phyloP scores from a whole-genome alignment of 1,140 invertebrate genomes.

The Cheumatopsyche charites region DNA sequence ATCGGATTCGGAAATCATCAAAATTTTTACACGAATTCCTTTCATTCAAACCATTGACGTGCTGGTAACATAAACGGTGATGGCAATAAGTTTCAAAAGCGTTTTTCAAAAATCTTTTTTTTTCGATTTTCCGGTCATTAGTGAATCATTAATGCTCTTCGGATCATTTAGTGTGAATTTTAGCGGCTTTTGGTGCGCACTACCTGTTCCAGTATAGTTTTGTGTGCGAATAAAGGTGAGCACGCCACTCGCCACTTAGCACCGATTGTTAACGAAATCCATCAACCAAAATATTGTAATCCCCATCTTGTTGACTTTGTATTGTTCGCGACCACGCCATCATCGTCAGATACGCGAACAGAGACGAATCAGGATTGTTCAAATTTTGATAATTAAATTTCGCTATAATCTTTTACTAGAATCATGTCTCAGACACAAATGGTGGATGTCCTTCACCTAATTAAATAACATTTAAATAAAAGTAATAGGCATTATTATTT shows the following conservation, averaged over 20 bases:
- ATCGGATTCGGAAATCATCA: too few relatives aligned
- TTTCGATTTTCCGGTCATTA: background rate
- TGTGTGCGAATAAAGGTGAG: slow-evolving; percentile 2
- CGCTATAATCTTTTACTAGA: too few relatives aligned
- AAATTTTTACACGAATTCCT: too few relatives aligned
- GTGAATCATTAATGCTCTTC: background rate
- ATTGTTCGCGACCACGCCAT: slow-evolving; percentile 36
- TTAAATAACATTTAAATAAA: too few relatives aligned
- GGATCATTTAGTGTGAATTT: background rate
- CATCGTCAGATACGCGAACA: background rate
- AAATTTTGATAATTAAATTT: too few relatives aligned
- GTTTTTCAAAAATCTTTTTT: background rate
- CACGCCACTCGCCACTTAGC: slow-evolving; percentile 32
- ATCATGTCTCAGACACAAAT: too few relatives aligned
- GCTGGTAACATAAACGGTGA: too few relatives aligned
- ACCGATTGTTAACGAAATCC: slow-evolving; percentile 43
- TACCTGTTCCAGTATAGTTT: slow-evolving; percentile 29
- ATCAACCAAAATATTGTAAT: slow-evolving; percentile 43
- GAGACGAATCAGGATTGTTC: background rate
- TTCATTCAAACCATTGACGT: too few relatives aligned
- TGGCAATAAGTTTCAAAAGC: background rate
- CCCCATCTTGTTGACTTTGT: slow-evolving; percentile 40
- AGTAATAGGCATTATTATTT: too few relatives aligned
- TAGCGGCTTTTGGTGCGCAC: background rate
- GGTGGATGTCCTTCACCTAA: too few relatives aligned